Conservation (phyloP, 2,113 vertebrate genomes). For the Ahaetulla prasina region DNA sequence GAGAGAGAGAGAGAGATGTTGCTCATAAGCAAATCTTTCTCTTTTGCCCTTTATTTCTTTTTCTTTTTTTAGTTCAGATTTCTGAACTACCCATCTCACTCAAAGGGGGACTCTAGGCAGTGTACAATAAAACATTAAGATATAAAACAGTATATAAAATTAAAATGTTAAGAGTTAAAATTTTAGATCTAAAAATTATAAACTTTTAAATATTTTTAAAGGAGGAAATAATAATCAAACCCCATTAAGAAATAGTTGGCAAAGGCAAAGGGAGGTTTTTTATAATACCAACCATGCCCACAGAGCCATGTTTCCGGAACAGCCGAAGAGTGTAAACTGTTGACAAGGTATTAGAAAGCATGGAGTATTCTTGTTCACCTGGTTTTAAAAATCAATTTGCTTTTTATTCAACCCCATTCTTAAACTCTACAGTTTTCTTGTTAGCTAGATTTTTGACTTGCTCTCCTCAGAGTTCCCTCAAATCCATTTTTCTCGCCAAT, state of each 20-base stretch:
- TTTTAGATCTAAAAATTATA: background rate
- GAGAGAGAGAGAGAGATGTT: background rate
- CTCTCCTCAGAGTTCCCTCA: background rate
- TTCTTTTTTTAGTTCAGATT: too few species aligned
- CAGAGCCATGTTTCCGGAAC: background rate
- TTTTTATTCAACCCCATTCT: background rate
- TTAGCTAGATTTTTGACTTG: background rate
- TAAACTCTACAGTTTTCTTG: background rate
- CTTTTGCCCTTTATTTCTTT: background rate
- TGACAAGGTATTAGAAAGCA: slow-evolving; percentile 3
- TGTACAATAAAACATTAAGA: background rate
- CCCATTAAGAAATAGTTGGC: background rate
- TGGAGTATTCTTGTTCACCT: background rate
- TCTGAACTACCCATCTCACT: too few species aligned
- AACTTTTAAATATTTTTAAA: background rate
- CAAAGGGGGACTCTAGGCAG: background rate
- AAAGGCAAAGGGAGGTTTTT: background rate
- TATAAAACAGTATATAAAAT: background rate
- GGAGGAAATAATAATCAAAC: background rate
- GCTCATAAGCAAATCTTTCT: background rate
- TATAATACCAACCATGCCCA: background rate
- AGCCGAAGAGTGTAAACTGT: background rate
- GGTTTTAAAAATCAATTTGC: background rate
- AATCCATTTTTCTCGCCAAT: background rate
- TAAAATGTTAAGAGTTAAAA: background rate